These are phyloP conservation scores for human DNA, from an alignment of 2,113 vertebrate species.

Conservation along the genomic window GRCh38 chr12:117818501-117819000, in stretches of 20 bases:
- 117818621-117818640: accelerated
- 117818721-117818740: neutral
- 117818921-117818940: neutral
- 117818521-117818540: accelerated
- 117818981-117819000: neutral
- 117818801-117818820: neutral
- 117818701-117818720: neutral
- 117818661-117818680: neutral
- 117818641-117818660: neutral
- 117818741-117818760: neutral
- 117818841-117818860: neutral
- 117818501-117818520: neutral
- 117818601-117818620: neutral
- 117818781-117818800: neutral
- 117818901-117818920: neutral
- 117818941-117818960: neutral
- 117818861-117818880: too few species aligned
- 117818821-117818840: neutral
- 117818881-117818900: neutral
- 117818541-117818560: accelerated
- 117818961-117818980: neutral
- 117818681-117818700: neutral
- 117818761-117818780: neutral
- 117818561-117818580: accelerated
- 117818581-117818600: neutral